These are phyloP conservation scores for Oedothorax gibbosus DNA, from an alignment of 1,140 invertebrate genomes.

Conservation along the genomic window DNA sequence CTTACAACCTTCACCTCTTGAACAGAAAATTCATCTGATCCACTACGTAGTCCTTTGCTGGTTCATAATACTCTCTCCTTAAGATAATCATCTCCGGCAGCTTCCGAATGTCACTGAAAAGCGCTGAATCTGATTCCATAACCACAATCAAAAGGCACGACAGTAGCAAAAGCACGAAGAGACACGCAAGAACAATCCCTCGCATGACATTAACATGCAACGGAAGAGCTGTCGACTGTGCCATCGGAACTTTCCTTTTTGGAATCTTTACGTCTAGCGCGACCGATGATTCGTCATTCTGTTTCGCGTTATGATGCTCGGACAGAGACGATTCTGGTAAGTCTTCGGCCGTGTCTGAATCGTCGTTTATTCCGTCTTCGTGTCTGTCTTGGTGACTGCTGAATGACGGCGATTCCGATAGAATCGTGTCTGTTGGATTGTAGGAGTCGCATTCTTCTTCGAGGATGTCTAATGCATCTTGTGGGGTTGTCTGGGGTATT, in stretches of 20 bases:
- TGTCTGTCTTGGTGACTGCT: conserved; percentile 34
- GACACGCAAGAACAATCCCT: conserved; percentile 78
- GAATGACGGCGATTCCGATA: conserved; percentile 49
- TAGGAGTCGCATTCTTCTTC: conserved; percentile 54
- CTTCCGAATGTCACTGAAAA: conserved; percentile 78
- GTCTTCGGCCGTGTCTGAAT: conserved; percentile 43
- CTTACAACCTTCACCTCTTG: conserved; percentile 40
- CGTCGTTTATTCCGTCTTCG: conserved; percentile 27
- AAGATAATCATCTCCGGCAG: conserved; percentile 83
- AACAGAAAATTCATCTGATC: conserved; percentile 58
- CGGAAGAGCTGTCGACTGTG: conserved; percentile 54
- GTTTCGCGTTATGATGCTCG: conserved; percentile 23
- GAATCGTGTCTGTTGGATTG: conserved; percentile 43
- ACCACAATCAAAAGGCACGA: conserved; percentile 66
- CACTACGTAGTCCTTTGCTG: conserved; percentile 77
- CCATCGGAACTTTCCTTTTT: conserved; percentile 62
- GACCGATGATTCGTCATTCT: background rate
- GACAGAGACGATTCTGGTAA: conserved; percentile 15
- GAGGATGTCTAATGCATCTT: conserved; percentile 35
- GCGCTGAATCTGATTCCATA: conserved; percentile 76
- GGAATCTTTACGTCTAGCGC: conserved; percentile 57
- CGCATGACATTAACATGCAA: conserved; percentile 72
- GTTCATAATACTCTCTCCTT: conserved; percentile 83
- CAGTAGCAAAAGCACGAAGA: conserved; percentile 69
- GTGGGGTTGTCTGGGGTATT: background rate